phyloP scores from a whole-genome alignment of 2,888 invertebrate genomes.

The Mimas tiliae region DNA sequence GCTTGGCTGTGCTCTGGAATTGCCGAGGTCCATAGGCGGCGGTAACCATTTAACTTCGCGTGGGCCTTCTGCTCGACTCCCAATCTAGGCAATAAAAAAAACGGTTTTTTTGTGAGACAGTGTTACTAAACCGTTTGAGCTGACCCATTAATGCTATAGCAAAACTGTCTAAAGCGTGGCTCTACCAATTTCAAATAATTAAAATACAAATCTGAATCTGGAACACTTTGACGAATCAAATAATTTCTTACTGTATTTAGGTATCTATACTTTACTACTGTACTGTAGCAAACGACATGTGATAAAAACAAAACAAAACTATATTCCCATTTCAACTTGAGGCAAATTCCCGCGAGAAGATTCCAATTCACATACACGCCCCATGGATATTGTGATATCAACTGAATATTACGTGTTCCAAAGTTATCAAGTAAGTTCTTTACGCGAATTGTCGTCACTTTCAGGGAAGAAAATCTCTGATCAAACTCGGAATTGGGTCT shows the following conservation, averaged over 20 bases:
- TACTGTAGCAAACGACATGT: constrained; percentile 4
- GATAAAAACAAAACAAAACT: constrained; percentile 16
- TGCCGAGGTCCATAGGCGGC: too few species aligned
- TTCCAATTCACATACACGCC: neutral
- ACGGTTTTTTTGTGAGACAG: too few species aligned
- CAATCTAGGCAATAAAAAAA: too few species aligned
- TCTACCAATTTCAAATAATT: too few species aligned
- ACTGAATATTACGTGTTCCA: neutral
- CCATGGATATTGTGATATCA: constrained; percentile 3
- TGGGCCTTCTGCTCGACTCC: too few species aligned
- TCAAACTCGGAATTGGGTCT: neutral
- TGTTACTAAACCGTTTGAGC: too few species aligned
- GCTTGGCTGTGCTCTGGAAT: too few species aligned
- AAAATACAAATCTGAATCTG: too few species aligned
- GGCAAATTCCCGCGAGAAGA: neutral
- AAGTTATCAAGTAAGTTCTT: neutral
- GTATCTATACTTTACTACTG: too few species aligned
- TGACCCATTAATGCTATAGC: too few species aligned
- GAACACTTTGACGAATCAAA: neutral
- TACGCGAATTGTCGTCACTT: neutral
- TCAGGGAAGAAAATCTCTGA: neutral
- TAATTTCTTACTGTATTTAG: neutral
- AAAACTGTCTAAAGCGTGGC: too few species aligned
- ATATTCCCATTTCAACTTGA: constrained; percentile 13
- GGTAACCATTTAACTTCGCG: too few species aligned